Evolutionary conservation across 2,113 vertebrate species (phyloP), one percentile per base, ranked within the genome.

Genomic region (Urocolius indicus): DNA sequence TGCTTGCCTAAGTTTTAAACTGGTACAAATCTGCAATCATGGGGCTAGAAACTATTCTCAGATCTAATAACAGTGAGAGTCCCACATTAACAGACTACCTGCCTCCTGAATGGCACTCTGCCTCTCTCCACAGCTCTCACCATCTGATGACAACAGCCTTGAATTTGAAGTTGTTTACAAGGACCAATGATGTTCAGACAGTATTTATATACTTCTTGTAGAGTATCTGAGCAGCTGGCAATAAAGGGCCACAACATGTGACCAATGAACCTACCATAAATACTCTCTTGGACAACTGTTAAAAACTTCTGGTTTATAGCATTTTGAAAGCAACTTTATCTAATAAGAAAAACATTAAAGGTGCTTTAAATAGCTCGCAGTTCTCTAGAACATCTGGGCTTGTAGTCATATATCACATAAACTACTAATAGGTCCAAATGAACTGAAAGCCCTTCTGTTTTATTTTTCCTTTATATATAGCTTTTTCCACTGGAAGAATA

Each of bases 401-500:
- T 75, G 30, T 38, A 94, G 59, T 61, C 49, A 76, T 92, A 92
- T 85, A 52, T 94, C 75, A 88, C 22, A 57, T 45, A 88, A 94
- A 32, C 52, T 81, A 67, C 69, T 73, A 96, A 67, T 36, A 74
- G 8, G 22, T 4, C 24, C 77, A 93, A 94, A 93, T 48, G 24
- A 90, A 73, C 45, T 85, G 29, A 61, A 83, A 85, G 49, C 57
- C 73, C 5, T 82, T 84, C 46, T 94, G 38, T 58, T 95, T 88
- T 84, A 18, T 9, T 83, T 89, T 88, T 74, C 34, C 29, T 81
- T 95, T 89, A 74, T 63, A 80, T 87, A 75, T 58, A 84, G 61
- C 13, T 86, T 93, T 94, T 93, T 95, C 79, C 61, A 71, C 67
- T 75, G 61, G 36, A 90, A 93, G 55, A 96, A 90, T 81, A 80